These are phyloP conservation scores for Anadara kagoshimensis DNA, from an alignment of 1,140 invertebrate species.

Conservation along the genomic window DNA sequence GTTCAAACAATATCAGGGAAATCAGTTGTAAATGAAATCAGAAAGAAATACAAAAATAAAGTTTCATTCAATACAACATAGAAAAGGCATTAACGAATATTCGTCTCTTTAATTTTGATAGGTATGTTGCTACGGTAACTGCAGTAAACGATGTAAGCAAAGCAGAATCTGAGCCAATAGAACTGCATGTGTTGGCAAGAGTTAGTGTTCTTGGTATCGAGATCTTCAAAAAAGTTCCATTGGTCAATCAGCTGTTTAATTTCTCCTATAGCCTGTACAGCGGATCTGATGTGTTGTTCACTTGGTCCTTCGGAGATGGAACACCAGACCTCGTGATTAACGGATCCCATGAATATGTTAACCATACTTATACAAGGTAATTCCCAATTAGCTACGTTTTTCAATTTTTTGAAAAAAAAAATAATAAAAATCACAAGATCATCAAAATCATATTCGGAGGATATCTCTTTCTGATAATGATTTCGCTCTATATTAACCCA, in stretches of 20 bases:
- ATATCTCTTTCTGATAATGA: too few species aligned
- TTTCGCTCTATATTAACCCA: too few species aligned
- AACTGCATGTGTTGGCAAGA: neutral
- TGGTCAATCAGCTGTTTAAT: neutral
- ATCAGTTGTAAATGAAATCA: too few species aligned
- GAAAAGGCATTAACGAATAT: too few species aligned
- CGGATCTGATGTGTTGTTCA: slow-evolving; percentile 1
- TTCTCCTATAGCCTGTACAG: neutral
- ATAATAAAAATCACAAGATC: too few species aligned
- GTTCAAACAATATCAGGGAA: too few species aligned
- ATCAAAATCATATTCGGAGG: too few species aligned
- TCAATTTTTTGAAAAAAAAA: too few species aligned
- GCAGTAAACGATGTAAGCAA: slow-evolving; percentile 5
- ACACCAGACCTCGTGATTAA: neutral
- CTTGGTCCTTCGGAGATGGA: slow-evolving; percentile 16
- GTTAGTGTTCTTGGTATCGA: neutral
- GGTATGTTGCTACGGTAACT: neutral
- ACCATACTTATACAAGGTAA: slow-evolving; percentile 11
- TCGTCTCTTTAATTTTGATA: neutral
- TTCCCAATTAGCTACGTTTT: neutral
- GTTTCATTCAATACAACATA: too few species aligned
- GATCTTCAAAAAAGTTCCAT: neutral
- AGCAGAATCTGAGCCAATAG: neutral
- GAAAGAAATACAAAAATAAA: too few species aligned
- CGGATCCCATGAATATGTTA: neutral